Base-by-base conservation (phyloP, 2,797 vertebrate species). In the Zenarchopterus dispar region DNA sequence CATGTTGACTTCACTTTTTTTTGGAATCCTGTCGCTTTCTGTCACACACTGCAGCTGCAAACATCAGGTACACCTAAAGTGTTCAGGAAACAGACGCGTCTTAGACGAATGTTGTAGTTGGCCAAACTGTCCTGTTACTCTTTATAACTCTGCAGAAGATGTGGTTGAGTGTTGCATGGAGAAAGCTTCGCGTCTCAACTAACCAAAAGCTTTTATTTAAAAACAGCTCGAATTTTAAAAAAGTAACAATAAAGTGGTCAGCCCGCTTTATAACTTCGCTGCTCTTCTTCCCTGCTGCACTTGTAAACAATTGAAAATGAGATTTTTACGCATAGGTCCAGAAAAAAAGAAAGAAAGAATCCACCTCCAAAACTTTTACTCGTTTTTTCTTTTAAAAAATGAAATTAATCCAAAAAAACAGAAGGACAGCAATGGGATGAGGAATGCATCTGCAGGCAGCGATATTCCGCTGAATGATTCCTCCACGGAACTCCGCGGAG, bases 251-350 rank as follows among this genome's bases (percentile, higher is more conserved):
- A 39, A 39, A 39, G 28, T 7, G 8, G 28, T 16, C 36, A 39
- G 16, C 36, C 36, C 16, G 36, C 36, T 39, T 39, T 4, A 15
- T 39, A 39, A 39, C 36, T 39, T 10, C 9, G 33, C 33, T 36
- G 33, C 33, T 13, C 3, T n/a, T n/a, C n/a, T n/a, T n/a, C n/a
- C n/a, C n/a, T n/a, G n/a, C n/a, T n/a, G 36, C 13, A 15, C 2
- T 39, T 47, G 21, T 15, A 15, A 22, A 46, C 19, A 46, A 8
- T 21, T 22, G 19, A 15, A 46, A 1, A 11, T 13, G 19, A 23
- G 45, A 11, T 47, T 6, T 46, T 21, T 47, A 5, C 17, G 13
- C 94, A 94, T 94, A 93, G 94, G 55, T 77, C 58, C 70, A 80
- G 72, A 82, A 95, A 95, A 74, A 73, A 84, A 87, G 15, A 2